Percentiles rank a stretch among this genome's conserved stretches.
Evolutionary conservation across 2,797 vertebrate genomes (phyloP).

Genomic region (Trachurus trachurus): DNA sequence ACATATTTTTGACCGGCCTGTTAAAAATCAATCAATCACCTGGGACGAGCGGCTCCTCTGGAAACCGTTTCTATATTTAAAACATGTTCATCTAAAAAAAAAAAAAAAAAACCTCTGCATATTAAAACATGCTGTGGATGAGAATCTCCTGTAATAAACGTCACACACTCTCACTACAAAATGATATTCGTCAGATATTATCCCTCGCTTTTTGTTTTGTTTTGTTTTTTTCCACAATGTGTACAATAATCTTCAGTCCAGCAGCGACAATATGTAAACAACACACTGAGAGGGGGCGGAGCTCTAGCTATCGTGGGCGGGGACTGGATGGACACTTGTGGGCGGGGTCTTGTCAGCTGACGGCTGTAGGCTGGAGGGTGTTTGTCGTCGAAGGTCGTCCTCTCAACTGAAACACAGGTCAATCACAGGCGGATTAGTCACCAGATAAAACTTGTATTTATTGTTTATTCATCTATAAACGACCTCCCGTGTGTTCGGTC

Average conservation of each 20-base stretch:
- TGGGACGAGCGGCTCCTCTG: slow-evolving; percentile 17
- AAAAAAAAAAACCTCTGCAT: slow-evolving; percentile 28
- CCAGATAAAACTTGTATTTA: too few species aligned
- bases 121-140: slow-evolving; percentile 64
- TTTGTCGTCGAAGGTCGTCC: slow-evolving; percentile 14
- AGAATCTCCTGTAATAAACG: slow-evolving; percentile 48
- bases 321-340: slow-evolving; percentile 63
- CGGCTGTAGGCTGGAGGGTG: slow-evolving; percentile 52
- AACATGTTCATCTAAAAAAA: slow-evolving; percentile 49
- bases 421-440: not conserved
- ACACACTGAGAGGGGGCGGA: slow-evolving; percentile 80
- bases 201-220: not conserved
- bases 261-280: slow-evolving; percentile 89
- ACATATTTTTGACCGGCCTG: slow-evolving; percentile 43
- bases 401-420: slow-evolving; percentile 68
- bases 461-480: too few species aligned
- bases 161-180: slow-evolving; percentile 76
- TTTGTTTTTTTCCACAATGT: slow-evolving; percentile 39
- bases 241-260: slow-evolving; percentile 71
- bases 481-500: slow-evolving; percentile 4
- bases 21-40: slow-evolving; percentile 22
- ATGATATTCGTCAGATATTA: slow-evolving; percentile 48
- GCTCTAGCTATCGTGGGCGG: slow-evolving; percentile 59
- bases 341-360: slow-evolving; percentile 64
- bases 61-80: slow-evolving; percentile 62